Percentiles rank a stretch among this genome's conserved stretches.
Evolutionary conservation across 2,113 vertebrate species (phyloP).

Genomic region (Gnathonemus echidnorhynchus): DNA sequence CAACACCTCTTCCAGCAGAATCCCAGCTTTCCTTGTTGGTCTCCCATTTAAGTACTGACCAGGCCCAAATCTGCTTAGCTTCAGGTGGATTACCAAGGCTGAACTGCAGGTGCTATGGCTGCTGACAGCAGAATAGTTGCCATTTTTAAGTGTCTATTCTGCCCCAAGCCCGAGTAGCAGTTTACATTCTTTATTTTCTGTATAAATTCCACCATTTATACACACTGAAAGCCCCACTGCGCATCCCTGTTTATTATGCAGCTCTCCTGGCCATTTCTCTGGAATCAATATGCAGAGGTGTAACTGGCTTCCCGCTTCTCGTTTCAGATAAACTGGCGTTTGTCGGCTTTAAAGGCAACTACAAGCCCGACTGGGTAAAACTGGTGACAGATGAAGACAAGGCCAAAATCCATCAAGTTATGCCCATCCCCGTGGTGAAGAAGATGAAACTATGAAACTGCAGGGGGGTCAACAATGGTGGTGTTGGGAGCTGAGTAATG

Average conservation of each 20-base stretch:
- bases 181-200: not conserved
- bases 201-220: not conserved
- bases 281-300: not conserved
- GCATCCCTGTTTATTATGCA: not conserved
- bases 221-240: not conserved
- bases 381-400: constrained; percentile 60
- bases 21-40: too few relatives aligned
- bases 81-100: not conserved
- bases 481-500: constrained; percentile 15
- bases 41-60: not conserved
- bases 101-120: not conserved
- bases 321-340: constrained; percentile 64
- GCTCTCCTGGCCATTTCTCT: not conserved
- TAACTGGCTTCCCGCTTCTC: not conserved
- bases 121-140: not conserved
- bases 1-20: too few relatives aligned
- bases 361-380: constrained; percentile 71
- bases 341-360: constrained; percentile 74
- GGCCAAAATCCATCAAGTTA: constrained; percentile 72
- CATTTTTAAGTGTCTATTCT: not conserved
- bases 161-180: not conserved
- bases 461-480: not conserved
- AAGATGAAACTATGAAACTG: constrained; percentile 73
- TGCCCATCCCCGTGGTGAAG: constrained; percentile 73
- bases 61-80: not conserved